These are phyloP conservation scores for Tragopan temminckii DNA, from an alignment of 2,797 vertebrate species.

Conservation along the genomic window DNA sequence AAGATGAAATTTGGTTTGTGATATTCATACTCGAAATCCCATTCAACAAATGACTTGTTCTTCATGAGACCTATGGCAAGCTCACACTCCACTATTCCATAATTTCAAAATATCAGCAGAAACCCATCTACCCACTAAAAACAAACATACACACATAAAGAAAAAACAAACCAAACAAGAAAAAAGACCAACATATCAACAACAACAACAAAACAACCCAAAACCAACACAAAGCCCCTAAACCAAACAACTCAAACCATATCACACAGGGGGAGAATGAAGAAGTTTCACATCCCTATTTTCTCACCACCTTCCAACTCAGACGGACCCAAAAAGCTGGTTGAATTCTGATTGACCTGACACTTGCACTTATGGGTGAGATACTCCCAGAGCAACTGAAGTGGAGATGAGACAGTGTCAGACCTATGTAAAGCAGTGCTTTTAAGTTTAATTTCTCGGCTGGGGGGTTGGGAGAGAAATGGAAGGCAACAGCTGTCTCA, in stretches of 20 bases:
- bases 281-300: background rate
- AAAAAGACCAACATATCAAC: background rate
- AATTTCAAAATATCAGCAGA: background rate
- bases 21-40: background rate
- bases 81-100: background rate
- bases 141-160: background rate
- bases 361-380: slow-evolving; percentile 42
- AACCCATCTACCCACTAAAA: background rate
- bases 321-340: background rate
- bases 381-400: slow-evolving; percentile 39
- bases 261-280: background rate
- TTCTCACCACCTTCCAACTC: background rate
- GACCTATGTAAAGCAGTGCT: slow-evolving; percentile 63
- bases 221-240: background rate
- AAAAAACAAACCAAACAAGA: background rate
- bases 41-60: background rate
- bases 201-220: background rate
- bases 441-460: slow-evolving; percentile 69
- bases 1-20: background rate
- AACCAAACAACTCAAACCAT: background rate
- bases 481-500: slow-evolving; percentile 69
- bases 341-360: slow-evolving; percentile 54
- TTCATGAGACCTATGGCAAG: background rate
- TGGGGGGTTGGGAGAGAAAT: background rate
- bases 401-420: slow-evolving; percentile 41